These are phyloP conservation scores for Pseudococcus viburni DNA, from an alignment of 2,888 invertebrate genomes.

Conservation along the genomic window DNA sequence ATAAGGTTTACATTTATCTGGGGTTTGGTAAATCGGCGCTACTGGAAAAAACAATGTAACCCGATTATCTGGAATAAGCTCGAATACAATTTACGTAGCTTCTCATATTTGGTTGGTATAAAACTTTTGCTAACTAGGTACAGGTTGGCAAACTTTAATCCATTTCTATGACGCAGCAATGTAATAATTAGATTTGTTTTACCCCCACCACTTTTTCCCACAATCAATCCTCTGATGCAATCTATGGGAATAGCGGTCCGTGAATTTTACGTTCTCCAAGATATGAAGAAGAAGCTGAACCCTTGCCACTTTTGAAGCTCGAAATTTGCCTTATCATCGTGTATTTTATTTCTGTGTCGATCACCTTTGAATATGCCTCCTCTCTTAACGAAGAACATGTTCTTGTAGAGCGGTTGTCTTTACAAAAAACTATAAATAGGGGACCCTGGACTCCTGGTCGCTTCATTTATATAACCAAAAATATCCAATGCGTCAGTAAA, in stretches of 20 bases:
- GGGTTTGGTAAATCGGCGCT: constrained; percentile 68
- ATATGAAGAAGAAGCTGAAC: no score
- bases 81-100: constrained; percentile 69
- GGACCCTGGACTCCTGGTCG: no score
- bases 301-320: background rate
- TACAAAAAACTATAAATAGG: no score
- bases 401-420: no score
- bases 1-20: constrained; percentile 69
- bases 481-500: no score
- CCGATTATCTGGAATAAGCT: constrained; percentile 68
- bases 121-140: constrained; percentile 70
- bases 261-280: background rate
- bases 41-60: constrained; percentile 68
- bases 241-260: background rate
- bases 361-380: background rate
- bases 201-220: constrained; percentile 70
- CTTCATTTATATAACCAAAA: no score
- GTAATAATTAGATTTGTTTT: constrained; percentile 71
- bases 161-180: constrained; percentile 70
- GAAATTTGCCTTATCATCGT: background rate
- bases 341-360: background rate
- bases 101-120: constrained; percentile 70
- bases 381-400: no score
- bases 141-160: constrained; percentile 71
- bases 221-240: constrained; percentile 68